phyloP scores from a whole-genome alignment of 2,888 invertebrate species.

The Oegoconia quadripuncta region DNA sequence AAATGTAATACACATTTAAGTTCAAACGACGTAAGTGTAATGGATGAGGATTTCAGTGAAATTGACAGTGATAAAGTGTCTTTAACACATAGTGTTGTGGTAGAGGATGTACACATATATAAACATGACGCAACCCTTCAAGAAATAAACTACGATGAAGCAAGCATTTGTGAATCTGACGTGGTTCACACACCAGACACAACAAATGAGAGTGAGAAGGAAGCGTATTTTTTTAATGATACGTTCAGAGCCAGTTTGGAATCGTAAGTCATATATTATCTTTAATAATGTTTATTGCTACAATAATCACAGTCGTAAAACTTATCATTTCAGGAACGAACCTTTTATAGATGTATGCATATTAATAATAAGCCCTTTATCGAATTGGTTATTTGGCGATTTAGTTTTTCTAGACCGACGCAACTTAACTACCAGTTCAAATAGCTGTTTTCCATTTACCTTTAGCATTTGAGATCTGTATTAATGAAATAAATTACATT shows the following conservation, averaged over 20 bases:
- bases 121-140: slow-evolving; percentile 32
- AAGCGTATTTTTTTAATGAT: slow-evolving; percentile 31
- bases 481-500: too few species aligned
- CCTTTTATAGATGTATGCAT: too few species aligned
- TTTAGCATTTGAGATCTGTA: too few species aligned
- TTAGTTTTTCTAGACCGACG: too few species aligned
- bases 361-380: too few species aligned
- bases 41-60: slow-evolving; percentile 22
- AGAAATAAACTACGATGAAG: slow-evolving; percentile 37
- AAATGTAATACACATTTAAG: slow-evolving; percentile 35
- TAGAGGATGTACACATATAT: slow-evolving; percentile 33
- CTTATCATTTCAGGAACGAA: too few species aligned
- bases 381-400: too few species aligned
- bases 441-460: too few species aligned
- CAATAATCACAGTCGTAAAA: too few species aligned
- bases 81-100: slow-evolving; percentile 26
- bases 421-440: too few species aligned
- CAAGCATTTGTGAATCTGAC: slow-evolving; percentile 35
- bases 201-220: background rate
- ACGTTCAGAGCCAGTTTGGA: slow-evolving; percentile 47
- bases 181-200: background rate
- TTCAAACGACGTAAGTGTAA: slow-evolving; percentile 31
- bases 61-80: slow-evolving; percentile 19
- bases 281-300: too few species aligned
- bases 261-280: slow-evolving; percentile 51